phyloP scores from a whole-genome alignment of 92 coral and sea anemone species.

The Zoanthus sociatus region DNA sequence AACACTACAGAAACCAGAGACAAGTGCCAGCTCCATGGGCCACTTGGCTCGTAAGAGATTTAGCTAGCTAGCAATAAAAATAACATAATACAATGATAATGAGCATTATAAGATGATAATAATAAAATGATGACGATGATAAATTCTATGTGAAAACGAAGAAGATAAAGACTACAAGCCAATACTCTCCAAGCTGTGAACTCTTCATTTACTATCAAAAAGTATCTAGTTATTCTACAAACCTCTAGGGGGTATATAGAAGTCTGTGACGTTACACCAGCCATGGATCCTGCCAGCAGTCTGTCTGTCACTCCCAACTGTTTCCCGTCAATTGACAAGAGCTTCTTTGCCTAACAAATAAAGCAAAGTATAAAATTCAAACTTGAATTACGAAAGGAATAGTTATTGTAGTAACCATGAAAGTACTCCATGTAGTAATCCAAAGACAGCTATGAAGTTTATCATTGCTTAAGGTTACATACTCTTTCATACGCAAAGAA shows the following conservation, averaged over 20 bases:
- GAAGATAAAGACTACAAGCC: not conserved
- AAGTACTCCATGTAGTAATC: not conserved
- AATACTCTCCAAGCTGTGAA: not conserved
- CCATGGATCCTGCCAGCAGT: constrained; percentile 95
- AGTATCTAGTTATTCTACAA: not conserved
- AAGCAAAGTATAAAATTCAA: not conserved
- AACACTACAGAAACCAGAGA: too few relatives aligned
- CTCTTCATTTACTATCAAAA: not conserved
- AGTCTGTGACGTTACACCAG: constrained; percentile 97
- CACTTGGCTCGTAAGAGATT: too few relatives aligned
- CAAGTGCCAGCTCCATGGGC: too few relatives aligned
- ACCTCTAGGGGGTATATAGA: constrained; percentile 86
- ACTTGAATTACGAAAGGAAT: not conserved
- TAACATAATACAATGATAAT: too few relatives aligned
- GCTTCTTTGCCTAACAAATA: constrained; percentile 86
- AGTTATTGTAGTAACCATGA: not conserved
- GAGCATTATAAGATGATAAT: too few relatives aligned
- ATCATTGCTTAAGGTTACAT: not conserved
- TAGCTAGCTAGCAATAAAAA: too few relatives aligned
- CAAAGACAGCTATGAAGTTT: too few relatives aligned
- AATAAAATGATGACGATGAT: too few relatives aligned
- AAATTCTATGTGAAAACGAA: too few relatives aligned
- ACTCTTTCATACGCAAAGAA: constrained; percentile 99
- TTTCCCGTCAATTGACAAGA: constrained; percentile 88
- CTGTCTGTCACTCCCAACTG: constrained; percentile 90